Percentiles rank a stretch among this genome's conserved stretches.
Evolutionary conservation across 2,888 invertebrate species (phyloP).

Genomic region (Marasmarcha lunaedactyla): DNA sequence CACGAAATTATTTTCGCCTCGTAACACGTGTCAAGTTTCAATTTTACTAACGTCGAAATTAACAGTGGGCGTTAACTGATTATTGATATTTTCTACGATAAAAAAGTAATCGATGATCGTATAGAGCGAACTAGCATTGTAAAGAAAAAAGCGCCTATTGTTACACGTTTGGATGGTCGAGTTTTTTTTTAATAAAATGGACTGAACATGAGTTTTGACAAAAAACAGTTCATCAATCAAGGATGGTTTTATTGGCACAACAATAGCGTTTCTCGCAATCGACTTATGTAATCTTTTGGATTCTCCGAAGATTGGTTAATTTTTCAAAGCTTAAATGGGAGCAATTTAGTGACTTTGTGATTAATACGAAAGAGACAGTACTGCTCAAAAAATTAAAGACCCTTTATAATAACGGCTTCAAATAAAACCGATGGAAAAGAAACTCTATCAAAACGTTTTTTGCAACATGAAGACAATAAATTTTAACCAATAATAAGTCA

Average conservation of each 20-base stretch:
- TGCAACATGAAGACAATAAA: too few species aligned
- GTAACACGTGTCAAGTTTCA: constrained; percentile 69
- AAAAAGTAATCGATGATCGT: constrained; percentile 69
- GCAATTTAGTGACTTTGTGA: constrained; percentile 31
- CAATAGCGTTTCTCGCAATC: constrained; percentile 50
- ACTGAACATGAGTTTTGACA: constrained; percentile 39
- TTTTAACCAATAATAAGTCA: too few species aligned
- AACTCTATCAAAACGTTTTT: too few species aligned
- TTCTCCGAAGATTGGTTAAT: constrained; percentile 48
- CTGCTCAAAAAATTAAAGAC: neutral
- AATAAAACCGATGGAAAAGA: too few species aligned
- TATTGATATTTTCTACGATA: constrained; percentile 65
- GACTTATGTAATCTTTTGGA: constrained; percentile 39
- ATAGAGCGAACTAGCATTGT: constrained; percentile 42
- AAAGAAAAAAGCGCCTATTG: constrained; percentile 54
- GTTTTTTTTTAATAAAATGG: constrained; percentile 48
- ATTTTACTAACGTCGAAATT: constrained; percentile 65
- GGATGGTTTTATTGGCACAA: constrained; percentile 54
- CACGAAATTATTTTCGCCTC: constrained; percentile 63
- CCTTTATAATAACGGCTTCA: too few species aligned
- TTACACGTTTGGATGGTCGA: constrained; percentile 42
- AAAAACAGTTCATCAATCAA: constrained; percentile 67
- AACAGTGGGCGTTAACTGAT: constrained; percentile 69
- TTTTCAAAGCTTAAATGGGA: constrained; percentile 46
- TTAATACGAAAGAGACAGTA: constrained; percentile 5